Base-by-base conservation (phyloP, 2,888 invertebrate species). In the Perizoma affinitatum region DNA sequence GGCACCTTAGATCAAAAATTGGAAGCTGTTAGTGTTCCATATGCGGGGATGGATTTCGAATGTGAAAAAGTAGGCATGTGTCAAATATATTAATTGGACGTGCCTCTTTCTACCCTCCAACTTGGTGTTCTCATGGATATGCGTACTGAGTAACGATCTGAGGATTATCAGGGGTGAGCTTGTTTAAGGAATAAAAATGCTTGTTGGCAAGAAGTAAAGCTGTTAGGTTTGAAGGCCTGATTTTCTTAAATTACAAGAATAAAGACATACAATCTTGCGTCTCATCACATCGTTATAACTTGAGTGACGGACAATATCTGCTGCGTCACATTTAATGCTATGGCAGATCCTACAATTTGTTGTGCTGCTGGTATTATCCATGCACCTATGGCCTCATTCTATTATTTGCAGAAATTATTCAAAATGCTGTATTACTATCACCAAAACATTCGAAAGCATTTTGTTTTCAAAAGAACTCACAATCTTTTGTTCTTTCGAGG, bases 311-410 rank as follows among this genome's bases (percentile, higher is more conserved):
- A 38, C 43, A 49, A 36, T 9, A 43, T 42, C 36, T 55, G 60
- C 60, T 47, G 36, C 46, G 49, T 60, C 59, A 60, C 46, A 49
- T 4, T 22, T 4, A 54, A 38, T 46, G 10, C 46, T 46, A 54
- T 47, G 38, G 53, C 10, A 40, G 41, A 54, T 34, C 5, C 22
- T 42, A 36, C 42, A 48, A 48, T 36, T 47, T 8, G 22, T 22
- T 47, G 46, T 6, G 11, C 35, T 35, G 10, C 44, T 45, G 9
- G 10, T 41, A 42, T 54, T 36, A 41, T 40, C 10, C 6, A 35
- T 35, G 43, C 10, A 11, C 36, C 8, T 9, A 6, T 41, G n/a
- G 41, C 41, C 41, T 41, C 41, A 41, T 41, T 41, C 42, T 34
- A 43, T 43, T 51, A 3, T 38, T 3, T 38, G 22, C 38, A 38